phyloP scores from a whole-genome alignment of 2,113 vertebrate species.

The Sinocyclocheilus maitianheensis region DNA sequence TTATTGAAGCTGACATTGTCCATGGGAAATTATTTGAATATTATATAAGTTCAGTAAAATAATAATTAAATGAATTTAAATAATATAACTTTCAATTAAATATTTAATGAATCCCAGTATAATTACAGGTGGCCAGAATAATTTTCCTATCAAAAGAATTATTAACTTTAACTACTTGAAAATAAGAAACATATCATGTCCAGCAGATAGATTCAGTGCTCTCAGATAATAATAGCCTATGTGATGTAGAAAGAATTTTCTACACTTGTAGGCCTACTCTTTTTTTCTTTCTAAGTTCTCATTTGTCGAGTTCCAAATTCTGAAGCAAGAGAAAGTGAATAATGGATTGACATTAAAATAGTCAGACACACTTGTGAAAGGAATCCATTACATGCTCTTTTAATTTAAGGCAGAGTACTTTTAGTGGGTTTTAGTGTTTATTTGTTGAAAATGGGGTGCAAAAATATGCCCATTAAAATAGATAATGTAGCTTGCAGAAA shows the following conservation, averaged over 20 bases:
- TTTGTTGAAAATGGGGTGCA: not conserved
- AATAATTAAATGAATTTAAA: not conserved
- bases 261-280: not conserved
- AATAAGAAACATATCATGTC: not conserved
- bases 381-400: not conserved
- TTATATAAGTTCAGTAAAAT: not conserved
- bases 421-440: not conserved
- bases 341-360: not conserved
- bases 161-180: not conserved
- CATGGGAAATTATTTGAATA: not conserved
- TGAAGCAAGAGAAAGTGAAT: not conserved
- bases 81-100: not conserved
- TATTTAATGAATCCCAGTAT: not conserved
- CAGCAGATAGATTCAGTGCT: not conserved
- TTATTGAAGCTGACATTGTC: not conserved
- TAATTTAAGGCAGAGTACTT: not conserved
- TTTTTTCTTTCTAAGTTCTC: not conserved
- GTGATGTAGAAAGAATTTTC: not conserved
- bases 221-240: not conserved
- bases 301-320: not conserved
- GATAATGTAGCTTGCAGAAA: not conserved
- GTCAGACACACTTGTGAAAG: not conserved
- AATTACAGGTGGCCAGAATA: not conserved
- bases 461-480: not conserved
- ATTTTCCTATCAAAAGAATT: constrained; percentile 4